These are phyloP conservation scores for Platygyra sinensis DNA, from an alignment of 64 coral and sea anemone species.

Conservation along the genomic window DNA sequence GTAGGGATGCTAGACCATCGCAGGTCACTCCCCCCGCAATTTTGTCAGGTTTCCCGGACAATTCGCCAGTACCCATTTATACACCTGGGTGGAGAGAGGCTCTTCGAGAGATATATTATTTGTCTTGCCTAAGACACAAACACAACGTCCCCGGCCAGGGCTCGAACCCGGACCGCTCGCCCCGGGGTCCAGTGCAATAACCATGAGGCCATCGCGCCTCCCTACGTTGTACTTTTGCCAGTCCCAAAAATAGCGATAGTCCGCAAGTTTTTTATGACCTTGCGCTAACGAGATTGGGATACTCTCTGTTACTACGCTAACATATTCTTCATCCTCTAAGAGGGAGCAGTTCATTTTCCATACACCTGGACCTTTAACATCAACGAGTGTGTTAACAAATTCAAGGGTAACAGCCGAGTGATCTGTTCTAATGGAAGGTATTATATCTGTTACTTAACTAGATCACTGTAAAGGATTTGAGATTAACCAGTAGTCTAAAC, in stretches of 20 bases:
- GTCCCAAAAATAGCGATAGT: constrained; percentile 36
- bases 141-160: no score
- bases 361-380: constrained; percentile 24
- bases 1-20: no score
- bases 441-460: constrained; percentile 28
- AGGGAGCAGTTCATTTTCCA: constrained; percentile 45
- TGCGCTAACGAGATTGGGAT: constrained; percentile 12
- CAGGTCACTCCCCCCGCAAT: no score
- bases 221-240: no score
- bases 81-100: no score
- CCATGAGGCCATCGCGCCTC: no score
- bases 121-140: no score
- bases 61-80: no score
- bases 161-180: no score
- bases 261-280: background rate
- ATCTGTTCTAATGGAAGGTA: constrained; percentile 58
- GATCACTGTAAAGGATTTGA: constrained; percentile 34
- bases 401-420: constrained; percentile 38
- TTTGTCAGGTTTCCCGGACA: no score
- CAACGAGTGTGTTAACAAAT: background rate
- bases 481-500: constrained; percentile 26
- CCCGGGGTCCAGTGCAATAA: no score
- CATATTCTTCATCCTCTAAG: constrained; percentile 25
- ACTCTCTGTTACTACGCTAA: background rate
- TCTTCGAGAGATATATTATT: no score